Conservation (phyloP, 2,113 vertebrate genomes). For the Melospiza georgiana region DNA sequence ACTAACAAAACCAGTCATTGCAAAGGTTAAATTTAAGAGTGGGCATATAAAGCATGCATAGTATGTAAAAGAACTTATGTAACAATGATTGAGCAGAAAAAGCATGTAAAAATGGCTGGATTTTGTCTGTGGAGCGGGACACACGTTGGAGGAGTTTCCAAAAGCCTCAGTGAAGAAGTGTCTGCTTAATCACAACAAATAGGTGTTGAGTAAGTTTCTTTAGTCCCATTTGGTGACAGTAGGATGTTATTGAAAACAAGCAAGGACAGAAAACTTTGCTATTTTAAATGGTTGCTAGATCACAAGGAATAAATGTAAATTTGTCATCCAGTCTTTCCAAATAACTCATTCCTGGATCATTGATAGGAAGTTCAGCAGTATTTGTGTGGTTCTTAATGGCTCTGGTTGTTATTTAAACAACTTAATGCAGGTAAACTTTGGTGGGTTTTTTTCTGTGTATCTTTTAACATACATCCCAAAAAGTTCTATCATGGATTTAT, state of each 20-base stretch:
- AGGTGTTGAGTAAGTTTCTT: neutral
- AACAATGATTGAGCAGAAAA: neutral
- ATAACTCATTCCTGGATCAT: neutral
- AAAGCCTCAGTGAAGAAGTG: neutral
- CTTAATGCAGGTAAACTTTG: neutral
- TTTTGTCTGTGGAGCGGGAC: neutral
- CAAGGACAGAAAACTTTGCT: neutral
- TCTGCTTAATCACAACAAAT: neutral
- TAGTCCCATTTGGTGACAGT: neutral
- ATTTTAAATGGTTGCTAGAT: neutral
- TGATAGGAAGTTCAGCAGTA: neutral
- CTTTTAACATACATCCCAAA: neutral
- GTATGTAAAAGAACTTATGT: neutral
- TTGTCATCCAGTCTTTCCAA: neutral
- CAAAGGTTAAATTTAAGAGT: neutral
- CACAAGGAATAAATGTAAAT: neutral
- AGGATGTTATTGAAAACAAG: neutral
- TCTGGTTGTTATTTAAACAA: neutral
- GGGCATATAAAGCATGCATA: too few species aligned
- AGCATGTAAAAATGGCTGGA: neutral
- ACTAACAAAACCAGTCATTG: neutral
- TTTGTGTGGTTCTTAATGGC: neutral
- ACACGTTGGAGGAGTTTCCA: neutral
- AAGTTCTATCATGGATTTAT: neutral
- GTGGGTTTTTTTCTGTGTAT: neutral